phyloP scores from a whole-genome alignment of 2,797 vertebrate genomes.

The Microctenopoma steveboyesi region DNA sequence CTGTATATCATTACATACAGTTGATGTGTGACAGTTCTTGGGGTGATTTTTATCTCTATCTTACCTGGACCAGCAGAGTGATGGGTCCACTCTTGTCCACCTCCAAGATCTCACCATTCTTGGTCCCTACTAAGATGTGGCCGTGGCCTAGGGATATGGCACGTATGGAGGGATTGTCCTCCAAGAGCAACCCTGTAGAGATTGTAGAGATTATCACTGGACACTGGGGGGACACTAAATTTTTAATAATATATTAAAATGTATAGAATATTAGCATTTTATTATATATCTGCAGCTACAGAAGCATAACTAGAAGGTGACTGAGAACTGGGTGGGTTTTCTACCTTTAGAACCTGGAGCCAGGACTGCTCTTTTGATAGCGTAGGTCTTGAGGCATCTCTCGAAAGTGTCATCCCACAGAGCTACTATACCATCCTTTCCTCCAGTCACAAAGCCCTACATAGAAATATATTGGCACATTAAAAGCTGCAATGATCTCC shows the following conservation, averaged over 20 bases:
- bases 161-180: conserved; percentile 99
- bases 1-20: conserved; percentile 12
- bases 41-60: conserved; percentile 10
- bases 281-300: conserved; percentile 6
- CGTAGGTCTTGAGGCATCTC: conserved; percentile 98
- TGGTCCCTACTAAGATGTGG: conserved; percentile 97
- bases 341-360: conserved; percentile 98
- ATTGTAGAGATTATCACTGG: not conserved
- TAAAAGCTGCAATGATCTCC: conserved; percentile 24
- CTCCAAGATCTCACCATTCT: conserved; percentile 98
- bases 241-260: conserved; percentile 45
- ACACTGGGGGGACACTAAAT: conserved; percentile 18
- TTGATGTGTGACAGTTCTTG: conserved; percentile 2
- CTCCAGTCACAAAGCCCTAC: conserved; percentile 98
- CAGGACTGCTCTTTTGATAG: conserved; percentile 95
- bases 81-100: conserved; percentile 98
- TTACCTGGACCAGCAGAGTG: conserved; percentile 97
- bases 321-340: conserved; percentile 16
- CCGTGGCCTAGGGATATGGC: conserved; percentile 99
- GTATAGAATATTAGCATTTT: not conserved
- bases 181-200: conserved; percentile 91
- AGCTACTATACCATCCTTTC: conserved; percentile 96
- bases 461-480: conserved; percentile 19
- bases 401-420: conserved; percentile 99
- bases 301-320: conserved; percentile 4